phyloP scores from a whole-genome alignment of 2,113 vertebrate genomes.

The Cephalopholis sonnerati region DNA sequence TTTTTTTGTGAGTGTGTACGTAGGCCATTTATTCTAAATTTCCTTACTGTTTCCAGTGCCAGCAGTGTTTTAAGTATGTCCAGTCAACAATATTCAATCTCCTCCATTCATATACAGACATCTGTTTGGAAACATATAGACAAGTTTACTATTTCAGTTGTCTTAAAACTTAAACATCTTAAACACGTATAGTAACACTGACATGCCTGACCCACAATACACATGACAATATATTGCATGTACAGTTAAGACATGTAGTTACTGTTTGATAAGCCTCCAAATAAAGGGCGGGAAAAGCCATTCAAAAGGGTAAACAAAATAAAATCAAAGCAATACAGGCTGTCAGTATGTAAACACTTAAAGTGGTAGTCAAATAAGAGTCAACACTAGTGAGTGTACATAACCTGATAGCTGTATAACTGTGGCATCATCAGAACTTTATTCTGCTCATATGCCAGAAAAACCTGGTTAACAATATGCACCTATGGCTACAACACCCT shows the following conservation, averaged over 20 bases:
- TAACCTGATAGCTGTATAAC: neutral
- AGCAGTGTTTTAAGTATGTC: no score
- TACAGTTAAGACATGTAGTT: neutral
- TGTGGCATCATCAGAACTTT: neutral
- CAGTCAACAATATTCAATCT: neutral
- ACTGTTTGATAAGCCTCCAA: neutral
- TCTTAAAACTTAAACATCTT: no score
- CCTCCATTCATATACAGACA: neutral
- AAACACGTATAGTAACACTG: neutral
- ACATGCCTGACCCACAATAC: neutral
- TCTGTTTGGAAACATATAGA: no score
- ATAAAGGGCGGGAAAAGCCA: neutral
- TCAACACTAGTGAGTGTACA: neutral
- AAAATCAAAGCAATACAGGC: neutral
- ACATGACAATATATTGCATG: neutral
- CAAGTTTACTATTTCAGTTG: no score
- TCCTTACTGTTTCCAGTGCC: no score
- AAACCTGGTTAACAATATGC: neutral
- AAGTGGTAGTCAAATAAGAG: neutral
- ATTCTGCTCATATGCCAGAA: neutral
- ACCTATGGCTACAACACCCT: neutral
- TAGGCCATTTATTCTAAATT: no score
- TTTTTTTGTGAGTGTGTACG: no score
- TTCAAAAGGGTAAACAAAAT: constrained; percentile 1
- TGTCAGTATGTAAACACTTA: neutral